A percentile compares a stretch with the other conserved stretches of the same genome.
Evolutionary conservation across 2,797 vertebrate species (phyloP).

Genomic region (Takifugu rubripes): DNA sequence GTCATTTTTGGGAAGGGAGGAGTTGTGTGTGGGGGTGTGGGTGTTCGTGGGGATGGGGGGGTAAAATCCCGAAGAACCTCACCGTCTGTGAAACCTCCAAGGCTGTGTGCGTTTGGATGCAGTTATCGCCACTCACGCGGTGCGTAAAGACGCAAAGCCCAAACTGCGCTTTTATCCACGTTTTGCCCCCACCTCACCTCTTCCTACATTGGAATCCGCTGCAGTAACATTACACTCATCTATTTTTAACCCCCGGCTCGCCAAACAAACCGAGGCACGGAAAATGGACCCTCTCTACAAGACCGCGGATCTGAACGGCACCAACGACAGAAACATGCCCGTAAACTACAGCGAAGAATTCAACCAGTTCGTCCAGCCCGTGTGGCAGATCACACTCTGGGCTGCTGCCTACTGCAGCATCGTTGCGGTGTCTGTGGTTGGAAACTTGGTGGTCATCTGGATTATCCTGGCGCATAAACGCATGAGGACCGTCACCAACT

Average conservation of each 20-base stretch:
- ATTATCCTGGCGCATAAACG: conserved; percentile 89
- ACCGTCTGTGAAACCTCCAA: background rate
- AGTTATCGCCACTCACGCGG: background rate
- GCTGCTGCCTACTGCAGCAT: conserved; percentile 83
- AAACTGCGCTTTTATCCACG: background rate
- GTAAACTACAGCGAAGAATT: conserved; percentile 66
- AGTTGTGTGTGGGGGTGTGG: background rate
- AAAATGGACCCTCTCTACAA: conserved; percentile 65
- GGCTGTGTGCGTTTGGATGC: conserved; percentile 14
- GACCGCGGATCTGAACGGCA: conserved; percentile 37
- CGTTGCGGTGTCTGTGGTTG: conserved; percentile 85
- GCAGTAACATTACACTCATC: conserved; percentile 4
- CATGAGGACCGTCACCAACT: conserved; percentile 95
- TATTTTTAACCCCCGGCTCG: conserved; percentile 19
- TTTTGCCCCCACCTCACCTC: background rate
- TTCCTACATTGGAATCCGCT: background rate
- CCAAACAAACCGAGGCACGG: background rate
- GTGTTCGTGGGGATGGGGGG: no score
- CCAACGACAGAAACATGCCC: conserved; percentile 40
- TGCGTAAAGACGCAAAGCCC: conserved; percentile 27
- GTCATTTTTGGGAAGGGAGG: background rate
- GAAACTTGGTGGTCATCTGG: conserved; percentile 89
- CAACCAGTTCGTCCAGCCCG: conserved; percentile 87
- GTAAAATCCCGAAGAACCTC: background rate
- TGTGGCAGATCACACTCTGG: conserved; percentile 89